Evolutionary conservation across 2,888 invertebrate species (phyloP).

Genomic region (Chromoteleia sp.): DNA sequence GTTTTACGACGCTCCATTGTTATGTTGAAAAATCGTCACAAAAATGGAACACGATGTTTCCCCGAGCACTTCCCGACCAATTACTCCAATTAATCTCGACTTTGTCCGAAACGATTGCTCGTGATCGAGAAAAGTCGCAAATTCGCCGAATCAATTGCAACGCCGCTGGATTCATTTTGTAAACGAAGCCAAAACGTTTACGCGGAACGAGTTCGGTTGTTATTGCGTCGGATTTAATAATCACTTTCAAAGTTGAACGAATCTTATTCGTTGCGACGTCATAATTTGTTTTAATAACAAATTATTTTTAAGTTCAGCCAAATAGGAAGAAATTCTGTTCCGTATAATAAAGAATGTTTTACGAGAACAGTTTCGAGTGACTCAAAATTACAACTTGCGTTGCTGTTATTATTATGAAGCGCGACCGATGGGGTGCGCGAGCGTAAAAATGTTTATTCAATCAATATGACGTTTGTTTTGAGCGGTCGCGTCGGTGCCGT

Average conservation of each 20-base stretch:
- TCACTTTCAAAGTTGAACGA: slow-evolving; percentile 15
- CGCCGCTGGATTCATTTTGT: slow-evolving; percentile 5
- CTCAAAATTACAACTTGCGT: too few species aligned
- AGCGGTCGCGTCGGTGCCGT: background rate
- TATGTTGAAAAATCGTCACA: slow-evolving; percentile 50
- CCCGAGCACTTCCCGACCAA: background rate
- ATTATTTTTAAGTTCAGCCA: slow-evolving; percentile 17
- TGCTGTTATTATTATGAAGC: slow-evolving; percentile 12
- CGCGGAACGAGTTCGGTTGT: background rate
- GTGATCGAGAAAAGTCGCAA: background rate
- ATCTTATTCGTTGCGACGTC: slow-evolving; percentile 29
- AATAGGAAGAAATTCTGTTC: background rate
- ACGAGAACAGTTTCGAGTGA: slow-evolving; percentile 12
- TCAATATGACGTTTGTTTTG: slow-evolving; percentile 18
- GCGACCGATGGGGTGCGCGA: background rate
- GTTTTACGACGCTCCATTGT: slow-evolving; percentile 59
- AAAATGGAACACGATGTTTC: slow-evolving; percentile 31
- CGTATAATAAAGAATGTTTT: slow-evolving; percentile 21
- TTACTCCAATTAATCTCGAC: slow-evolving; percentile 15
- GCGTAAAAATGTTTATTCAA: slow-evolving; percentile 23
- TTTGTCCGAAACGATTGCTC: background rate
- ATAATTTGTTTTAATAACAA: slow-evolving; percentile 43
- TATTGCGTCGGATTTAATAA: slow-evolving; percentile 17
- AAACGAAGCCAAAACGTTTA: slow-evolving; percentile 17
- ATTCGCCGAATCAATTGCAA: slow-evolving; percentile 9